Conservation (phyloP, 2,888 invertebrate species). For the Acleris emargana region DNA sequence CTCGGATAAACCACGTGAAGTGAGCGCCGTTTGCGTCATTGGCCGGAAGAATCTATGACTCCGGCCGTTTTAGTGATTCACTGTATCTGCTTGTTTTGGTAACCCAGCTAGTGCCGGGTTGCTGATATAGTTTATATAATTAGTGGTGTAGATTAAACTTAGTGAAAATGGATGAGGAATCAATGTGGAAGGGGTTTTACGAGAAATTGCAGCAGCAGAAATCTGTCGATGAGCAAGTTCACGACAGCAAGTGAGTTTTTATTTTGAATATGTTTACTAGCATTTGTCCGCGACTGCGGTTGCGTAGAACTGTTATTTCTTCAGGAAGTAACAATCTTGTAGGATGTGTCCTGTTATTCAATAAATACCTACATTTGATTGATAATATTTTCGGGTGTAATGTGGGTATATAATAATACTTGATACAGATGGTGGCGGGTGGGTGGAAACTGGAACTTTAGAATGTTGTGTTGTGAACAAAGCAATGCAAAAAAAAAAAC, state of each 20-base stretch:
- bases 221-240: slow-evolving; percentile 85
- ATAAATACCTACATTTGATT: too few species aligned
- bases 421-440: too few species aligned
- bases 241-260: slow-evolving; percentile 85
- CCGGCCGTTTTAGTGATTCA: slow-evolving; percentile 66
- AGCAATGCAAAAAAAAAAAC: too few species aligned
- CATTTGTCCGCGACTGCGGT: background rate
- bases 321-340: too few species aligned
- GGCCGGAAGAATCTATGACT: slow-evolving; percentile 65
- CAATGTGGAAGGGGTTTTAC: slow-evolving; percentile 91
- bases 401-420: too few species aligned
- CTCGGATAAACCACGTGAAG: slow-evolving; percentile 22
- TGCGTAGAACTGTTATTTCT: too few species aligned
- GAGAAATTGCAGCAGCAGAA: slow-evolving; percentile 86
- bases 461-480: too few species aligned
- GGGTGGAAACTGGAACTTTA: too few species aligned
- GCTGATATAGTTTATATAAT: slow-evolving; percentile 22
- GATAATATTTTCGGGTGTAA: too few species aligned
- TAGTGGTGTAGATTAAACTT: slow-evolving; percentile 21
- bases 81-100: slow-evolving; percentile 55
- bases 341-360: too few species aligned
- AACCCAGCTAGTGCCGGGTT: slow-evolving; percentile 17
- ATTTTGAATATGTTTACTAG: background rate
- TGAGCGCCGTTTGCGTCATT: slow-evolving; percentile 71
- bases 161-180: slow-evolving; percentile 86